These are phyloP conservation scores for Euclidia mi DNA, from an alignment of 2,888 invertebrate genomes.

Conservation along the genomic window DNA sequence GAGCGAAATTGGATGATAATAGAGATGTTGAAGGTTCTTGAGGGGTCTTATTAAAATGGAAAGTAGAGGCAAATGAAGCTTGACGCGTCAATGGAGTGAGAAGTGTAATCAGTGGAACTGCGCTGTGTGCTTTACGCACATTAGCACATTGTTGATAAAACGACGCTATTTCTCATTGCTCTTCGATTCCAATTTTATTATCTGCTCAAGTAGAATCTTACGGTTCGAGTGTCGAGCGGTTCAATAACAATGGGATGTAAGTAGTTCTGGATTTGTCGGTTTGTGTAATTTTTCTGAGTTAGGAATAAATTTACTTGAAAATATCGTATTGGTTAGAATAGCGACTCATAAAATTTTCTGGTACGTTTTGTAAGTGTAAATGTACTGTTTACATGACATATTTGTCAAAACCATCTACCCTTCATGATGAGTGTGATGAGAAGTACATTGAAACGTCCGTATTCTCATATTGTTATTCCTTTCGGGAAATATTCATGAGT, in stretches of 20 bases:
- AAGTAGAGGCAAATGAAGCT: conserved; percentile 65
- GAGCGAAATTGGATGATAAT: conserved; percentile 10
- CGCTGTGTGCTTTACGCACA: conserved; percentile 57
- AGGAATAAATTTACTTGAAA: too few species aligned
- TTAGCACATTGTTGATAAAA: conserved; percentile 58
- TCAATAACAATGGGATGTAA: conserved; percentile 5
- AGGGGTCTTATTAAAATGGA: conserved; percentile 48
- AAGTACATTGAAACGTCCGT: too few species aligned
- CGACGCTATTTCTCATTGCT: conserved; percentile 51
- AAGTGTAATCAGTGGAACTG: conserved; percentile 68
- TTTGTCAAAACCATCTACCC: too few species aligned
- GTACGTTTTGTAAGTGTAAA: too few species aligned
- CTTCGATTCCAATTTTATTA: conserved; percentile 41
- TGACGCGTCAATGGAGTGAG: conserved; percentile 70
- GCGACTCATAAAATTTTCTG: too few species aligned
- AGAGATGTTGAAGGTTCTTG: conserved; percentile 23
- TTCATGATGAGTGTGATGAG: too few species aligned
- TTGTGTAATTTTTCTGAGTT: not conserved
- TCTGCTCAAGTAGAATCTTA: conserved; percentile 27
- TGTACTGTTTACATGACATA: too few species aligned
- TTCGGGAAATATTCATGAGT: too few species aligned
- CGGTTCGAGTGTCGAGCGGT: not conserved
- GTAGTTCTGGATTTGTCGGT: conserved; percentile 3
- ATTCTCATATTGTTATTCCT: too few species aligned
- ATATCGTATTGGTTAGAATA: too few species aligned